These are phyloP conservation scores for Pheucticus melanocephalus DNA, from an alignment of 2,113 vertebrate species.

Conservation along the genomic window DNA sequence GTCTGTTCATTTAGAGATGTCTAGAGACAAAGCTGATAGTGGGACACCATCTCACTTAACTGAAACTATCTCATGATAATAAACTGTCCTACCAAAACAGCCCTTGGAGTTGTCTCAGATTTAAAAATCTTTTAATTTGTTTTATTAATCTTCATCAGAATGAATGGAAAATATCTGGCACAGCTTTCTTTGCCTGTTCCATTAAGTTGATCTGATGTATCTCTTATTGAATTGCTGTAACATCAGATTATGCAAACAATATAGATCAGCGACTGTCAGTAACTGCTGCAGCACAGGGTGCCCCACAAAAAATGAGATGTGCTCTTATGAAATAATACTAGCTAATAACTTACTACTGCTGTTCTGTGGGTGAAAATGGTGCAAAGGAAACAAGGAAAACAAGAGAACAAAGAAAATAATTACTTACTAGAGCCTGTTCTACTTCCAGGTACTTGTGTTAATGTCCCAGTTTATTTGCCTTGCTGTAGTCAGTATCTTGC, in stretches of 20 bases:
- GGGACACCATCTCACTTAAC: background rate
- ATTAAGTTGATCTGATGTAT: background rate
- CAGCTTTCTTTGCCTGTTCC: background rate
- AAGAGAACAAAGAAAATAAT: background rate
- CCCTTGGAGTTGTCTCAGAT: background rate
- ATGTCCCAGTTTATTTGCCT: background rate
- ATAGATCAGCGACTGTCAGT: accelerated
- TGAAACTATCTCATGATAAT: background rate
- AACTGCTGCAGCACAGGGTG: background rate
- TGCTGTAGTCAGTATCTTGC: background rate
- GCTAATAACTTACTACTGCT: background rate
- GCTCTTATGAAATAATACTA: background rate
- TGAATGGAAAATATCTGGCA: background rate
- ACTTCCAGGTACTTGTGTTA: background rate
- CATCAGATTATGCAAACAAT: background rate
- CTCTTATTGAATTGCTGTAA: background rate
- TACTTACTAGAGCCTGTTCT: background rate
- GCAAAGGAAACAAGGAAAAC: background rate
- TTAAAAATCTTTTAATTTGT: background rate
- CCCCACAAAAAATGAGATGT: background rate
- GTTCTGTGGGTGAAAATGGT: background rate
- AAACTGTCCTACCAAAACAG: background rate
- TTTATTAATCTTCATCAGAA: background rate
- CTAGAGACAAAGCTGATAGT: background rate
- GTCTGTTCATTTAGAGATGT: background rate